These are phyloP conservation scores for Dioctria linearis DNA, from an alignment of 2,888 invertebrate genomes.

Conservation along the genomic window DNA sequence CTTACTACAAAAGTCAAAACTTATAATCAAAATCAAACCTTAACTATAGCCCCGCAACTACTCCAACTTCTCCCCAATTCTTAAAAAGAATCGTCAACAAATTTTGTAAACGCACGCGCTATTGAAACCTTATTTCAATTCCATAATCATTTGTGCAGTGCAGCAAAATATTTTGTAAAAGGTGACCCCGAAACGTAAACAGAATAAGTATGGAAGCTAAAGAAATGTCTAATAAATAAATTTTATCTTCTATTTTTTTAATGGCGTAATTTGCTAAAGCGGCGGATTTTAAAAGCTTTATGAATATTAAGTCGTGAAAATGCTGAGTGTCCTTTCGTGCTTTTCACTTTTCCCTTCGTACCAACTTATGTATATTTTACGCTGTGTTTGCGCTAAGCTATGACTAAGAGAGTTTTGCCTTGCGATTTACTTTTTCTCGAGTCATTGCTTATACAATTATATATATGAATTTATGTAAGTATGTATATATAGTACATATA, in stretches of 20 bases:
- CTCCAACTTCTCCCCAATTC: no score
- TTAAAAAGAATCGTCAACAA: no score
- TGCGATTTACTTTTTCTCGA: slow-evolving; percentile 32
- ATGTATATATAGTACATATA: no score
- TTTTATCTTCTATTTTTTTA: slow-evolving; percentile 45
- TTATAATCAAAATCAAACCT: no score
- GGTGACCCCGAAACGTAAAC: neutral
- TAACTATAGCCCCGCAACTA: no score
- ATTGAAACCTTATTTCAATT: no score
- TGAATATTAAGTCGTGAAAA: slow-evolving; percentile 55
- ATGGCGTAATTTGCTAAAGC: slow-evolving; percentile 55
- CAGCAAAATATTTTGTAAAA: no score
- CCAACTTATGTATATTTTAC: neutral
- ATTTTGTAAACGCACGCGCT: no score
- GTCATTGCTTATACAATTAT: neutral
- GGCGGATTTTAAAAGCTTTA: slow-evolving; percentile 54
- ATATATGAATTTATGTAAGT: no score
- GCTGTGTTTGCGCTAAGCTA: slow-evolving; percentile 11
- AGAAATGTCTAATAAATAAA: slow-evolving; percentile 52
- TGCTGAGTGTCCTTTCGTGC: slow-evolving; percentile 45
- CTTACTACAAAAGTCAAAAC: no score
- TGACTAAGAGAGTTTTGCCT: neutral
- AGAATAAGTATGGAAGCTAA: neutral
- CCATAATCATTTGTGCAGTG: no score
- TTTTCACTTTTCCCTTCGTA: slow-evolving; percentile 24